These are phyloP conservation scores for Lampris megalopsis DNA, from an alignment of 2,113 vertebrate species.

Conservation along the genomic window DNA sequence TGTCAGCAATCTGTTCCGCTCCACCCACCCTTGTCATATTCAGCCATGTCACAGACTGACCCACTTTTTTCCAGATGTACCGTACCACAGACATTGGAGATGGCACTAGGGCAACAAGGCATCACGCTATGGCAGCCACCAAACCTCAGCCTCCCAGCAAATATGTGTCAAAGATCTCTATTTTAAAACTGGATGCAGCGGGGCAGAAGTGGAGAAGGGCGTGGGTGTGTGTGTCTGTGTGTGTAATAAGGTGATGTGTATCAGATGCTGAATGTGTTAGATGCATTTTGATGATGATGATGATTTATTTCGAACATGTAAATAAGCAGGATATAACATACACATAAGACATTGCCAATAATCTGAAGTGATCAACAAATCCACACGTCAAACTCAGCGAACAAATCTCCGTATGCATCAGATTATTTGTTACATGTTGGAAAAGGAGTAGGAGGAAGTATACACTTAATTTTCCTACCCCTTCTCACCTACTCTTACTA, in stretches of 20 bases:
- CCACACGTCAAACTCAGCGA: too few relatives aligned
- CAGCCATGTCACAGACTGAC: constrained; percentile 62
- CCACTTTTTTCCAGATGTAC: constrained; percentile 53
- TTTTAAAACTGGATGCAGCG: constrained; percentile 48
- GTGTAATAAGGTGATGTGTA: neutral
- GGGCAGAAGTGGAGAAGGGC: constrained; percentile 38
- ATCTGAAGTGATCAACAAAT: too few relatives aligned
- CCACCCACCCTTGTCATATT: neutral
- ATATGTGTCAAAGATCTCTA: constrained; percentile 52
- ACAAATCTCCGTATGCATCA: too few relatives aligned
- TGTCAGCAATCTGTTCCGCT: neutral
- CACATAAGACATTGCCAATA: too few relatives aligned
- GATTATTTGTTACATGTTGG: too few relatives aligned
- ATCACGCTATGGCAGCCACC: constrained; percentile 49
- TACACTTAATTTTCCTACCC: too few relatives aligned
- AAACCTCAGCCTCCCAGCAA: constrained; percentile 43
- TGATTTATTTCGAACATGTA: too few relatives aligned
- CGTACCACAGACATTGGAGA: constrained; percentile 46
- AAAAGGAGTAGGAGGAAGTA: too few relatives aligned
- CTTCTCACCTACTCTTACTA: too few relatives aligned
- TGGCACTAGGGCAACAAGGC: constrained; percentile 63
- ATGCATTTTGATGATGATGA: too few relatives aligned
- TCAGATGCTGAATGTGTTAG: too few relatives aligned
- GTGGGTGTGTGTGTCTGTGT: constrained; percentile 6
- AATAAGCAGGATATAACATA: too few relatives aligned